Percentiles rank a stretch among this genome's conserved stretches.
phyloP scores from a whole-genome alignment of 2,888 invertebrate species.

The Xanthia togata region DNA sequence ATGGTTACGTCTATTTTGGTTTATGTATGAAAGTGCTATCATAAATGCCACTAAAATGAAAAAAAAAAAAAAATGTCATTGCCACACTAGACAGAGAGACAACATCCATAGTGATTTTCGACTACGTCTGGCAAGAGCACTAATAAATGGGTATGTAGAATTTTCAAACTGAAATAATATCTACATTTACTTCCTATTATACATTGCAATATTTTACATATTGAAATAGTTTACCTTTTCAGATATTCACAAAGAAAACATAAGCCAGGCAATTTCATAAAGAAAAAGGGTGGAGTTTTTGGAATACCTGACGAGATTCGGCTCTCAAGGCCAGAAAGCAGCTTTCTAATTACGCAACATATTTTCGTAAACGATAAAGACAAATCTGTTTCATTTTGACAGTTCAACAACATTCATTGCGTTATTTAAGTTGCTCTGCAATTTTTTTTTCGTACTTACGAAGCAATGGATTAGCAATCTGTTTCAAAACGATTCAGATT shows the following conservation, averaged over 20 bases:
- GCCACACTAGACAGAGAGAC: slow-evolving; percentile 34
- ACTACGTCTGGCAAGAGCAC: slow-evolving; percentile 31
- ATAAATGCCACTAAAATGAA: too few species aligned
- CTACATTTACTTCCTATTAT: not conserved
- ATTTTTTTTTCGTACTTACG: too few species aligned
- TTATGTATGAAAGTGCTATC: slow-evolving; percentile 46
- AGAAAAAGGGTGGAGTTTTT: slow-evolving; percentile 41
- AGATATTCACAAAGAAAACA: slow-evolving; percentile 25
- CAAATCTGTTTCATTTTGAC: too few species aligned
- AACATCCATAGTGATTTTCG: slow-evolving; percentile 43
- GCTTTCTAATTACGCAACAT: too few species aligned
- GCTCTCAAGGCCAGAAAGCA: slow-evolving; percentile 16
- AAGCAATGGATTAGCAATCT: too few species aligned
- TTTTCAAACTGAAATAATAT: slow-evolving; percentile 26
- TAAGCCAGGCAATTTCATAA: slow-evolving; percentile 11
- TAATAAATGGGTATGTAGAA: slow-evolving; percentile 14
- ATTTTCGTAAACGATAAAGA: too few species aligned
- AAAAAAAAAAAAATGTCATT: too few species aligned
- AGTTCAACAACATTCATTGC: too few species aligned
- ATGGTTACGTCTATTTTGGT: slow-evolving; percentile 38
- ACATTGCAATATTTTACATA: slow-evolving; percentile 1
- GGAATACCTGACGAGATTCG: slow-evolving; percentile 38
- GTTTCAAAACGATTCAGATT: too few species aligned
- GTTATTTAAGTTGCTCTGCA: too few species aligned
- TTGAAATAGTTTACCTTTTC: slow-evolving; percentile 11